Evolutionary conservation across 2,888 invertebrate species (phyloP).

Genomic region (Synanthedon formicaeformis): DNA sequence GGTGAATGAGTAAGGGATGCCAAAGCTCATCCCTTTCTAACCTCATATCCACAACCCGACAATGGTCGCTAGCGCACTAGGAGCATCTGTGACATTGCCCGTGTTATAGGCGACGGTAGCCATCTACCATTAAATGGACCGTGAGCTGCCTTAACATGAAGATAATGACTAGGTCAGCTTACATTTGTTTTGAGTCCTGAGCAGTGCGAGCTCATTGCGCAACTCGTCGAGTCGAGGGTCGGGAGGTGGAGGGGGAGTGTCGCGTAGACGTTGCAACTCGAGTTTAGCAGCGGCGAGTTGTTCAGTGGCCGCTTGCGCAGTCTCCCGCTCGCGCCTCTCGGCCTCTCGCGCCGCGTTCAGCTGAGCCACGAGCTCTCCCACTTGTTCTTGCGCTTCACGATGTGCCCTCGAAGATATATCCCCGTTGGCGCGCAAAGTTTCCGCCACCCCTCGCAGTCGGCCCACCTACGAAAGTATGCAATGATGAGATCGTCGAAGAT

Average conservation of each 20-base stretch:
- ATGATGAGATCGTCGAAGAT: background rate
- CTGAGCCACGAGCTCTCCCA: constrained; percentile 58
- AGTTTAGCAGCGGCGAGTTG: constrained; percentile 75
- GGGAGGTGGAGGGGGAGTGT: constrained; percentile 75
- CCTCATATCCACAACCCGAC: no score
- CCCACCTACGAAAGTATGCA: constrained; percentile 37
- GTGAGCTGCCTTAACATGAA: no score
- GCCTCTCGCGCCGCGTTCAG: constrained; percentile 59
- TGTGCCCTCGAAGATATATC: constrained; percentile 68
- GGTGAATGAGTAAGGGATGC: no score
- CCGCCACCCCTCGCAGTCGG: constrained; percentile 63
- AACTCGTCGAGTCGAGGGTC: constrained; percentile 81
- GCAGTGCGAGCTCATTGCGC: constrained; percentile 77
- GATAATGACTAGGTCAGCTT: constrained; percentile 15
- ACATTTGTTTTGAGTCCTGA: constrained; percentile 84
- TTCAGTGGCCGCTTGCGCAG: constrained; percentile 64
- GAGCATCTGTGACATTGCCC: no score
- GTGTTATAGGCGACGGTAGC: no score
- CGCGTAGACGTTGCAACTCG: constrained; percentile 75
- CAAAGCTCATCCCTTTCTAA: no score
- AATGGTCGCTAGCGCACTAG: no score
- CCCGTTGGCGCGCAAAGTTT: constrained; percentile 71
- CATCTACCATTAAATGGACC: no score
- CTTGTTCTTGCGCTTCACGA: constrained; percentile 64
- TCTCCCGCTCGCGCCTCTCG: constrained; percentile 62